A percentile compares a stretch with the other conserved stretches of the same genome.
phyloP scores from a whole-genome alignment of 1,140 invertebrate species.

The Meloidogyne exigua region DNA sequence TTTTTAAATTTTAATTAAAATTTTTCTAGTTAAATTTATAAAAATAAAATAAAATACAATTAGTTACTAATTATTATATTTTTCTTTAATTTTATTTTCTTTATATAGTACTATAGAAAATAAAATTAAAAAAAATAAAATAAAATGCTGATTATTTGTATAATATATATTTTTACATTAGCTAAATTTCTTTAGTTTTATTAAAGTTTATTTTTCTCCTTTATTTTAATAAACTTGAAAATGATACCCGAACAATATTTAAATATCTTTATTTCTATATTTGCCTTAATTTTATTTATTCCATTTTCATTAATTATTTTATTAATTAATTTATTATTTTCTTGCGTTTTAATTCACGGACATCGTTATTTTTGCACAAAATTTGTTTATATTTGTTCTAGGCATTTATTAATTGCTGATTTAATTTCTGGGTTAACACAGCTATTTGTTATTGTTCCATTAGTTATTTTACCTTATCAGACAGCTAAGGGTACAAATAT shows the following conservation, averaged over 20 bases:
- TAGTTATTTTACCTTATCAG: constrained; percentile 21
- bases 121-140: too few species aligned
- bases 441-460: constrained; percentile 22
- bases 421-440: constrained; percentile 17
- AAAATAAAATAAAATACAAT: too few species aligned
- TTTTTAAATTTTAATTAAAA: too few species aligned
- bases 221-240: too few species aligned
- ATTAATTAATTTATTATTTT: background rate
- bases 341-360: constrained; percentile 16
- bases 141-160: too few species aligned
- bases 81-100: too few species aligned
- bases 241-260: background rate
- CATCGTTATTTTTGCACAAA: constrained; percentile 30
- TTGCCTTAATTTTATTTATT: background rate
- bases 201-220: too few species aligned
- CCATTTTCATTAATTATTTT: background rate
- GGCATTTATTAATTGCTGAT: constrained; percentile 29
- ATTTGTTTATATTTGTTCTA: constrained; percentile 36
- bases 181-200: too few species aligned
- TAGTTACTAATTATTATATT: too few species aligned
- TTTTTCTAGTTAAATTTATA: too few species aligned
- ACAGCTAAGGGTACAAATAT: background rate
- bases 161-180: too few species aligned
- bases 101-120: too few species aligned
- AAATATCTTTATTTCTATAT: background rate